Base-by-base conservation (phyloP, 2,113 vertebrate genomes). In the Gymnocephalus cernua region DNA sequence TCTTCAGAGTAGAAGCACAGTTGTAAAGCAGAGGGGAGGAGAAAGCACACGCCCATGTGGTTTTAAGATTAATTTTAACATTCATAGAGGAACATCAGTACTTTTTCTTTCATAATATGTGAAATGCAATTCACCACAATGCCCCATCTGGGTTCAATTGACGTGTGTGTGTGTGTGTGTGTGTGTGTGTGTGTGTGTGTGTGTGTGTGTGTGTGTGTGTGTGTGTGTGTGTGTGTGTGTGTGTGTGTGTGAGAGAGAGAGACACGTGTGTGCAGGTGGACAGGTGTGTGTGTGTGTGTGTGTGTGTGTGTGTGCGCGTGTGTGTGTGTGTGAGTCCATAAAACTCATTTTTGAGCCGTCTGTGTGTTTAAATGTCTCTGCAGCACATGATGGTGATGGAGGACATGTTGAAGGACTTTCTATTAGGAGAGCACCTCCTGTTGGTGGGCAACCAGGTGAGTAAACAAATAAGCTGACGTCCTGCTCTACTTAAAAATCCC, bases 371-470 rank as follows among this genome's bases (percentile, higher is more conserved):
- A 54, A 64, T 89, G 50, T 93, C 76, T 89, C 62, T 91, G 18
- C 86, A 99, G 98, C 98, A 99, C 90, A 94, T 98, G 95, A 93
- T 95, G 91, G 95, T 99, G 82, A 99, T 99, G 98, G 97, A 99
- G 90, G 98, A 99, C 92, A 99, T 99, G 97, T 88, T 99, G 45
- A 99, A 99, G 86, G 98, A 99, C 88, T 99, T 98, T 68, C 91
- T 99, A 21, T 94, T 99, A 38, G 98, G 98, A 87, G 98, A 99
- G 61, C 97, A 99, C 89, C 95, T 99, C 53, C 95, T 99, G 57
- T 81, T 99, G 91, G 97, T 99, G 70, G 98, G 98, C 21, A 99
- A 99, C 93, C 98, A 99, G 97, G 98, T 99, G 90, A 95, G 95
- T 78, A 51, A 51, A 83, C 53, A 38, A 38, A 32, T 29, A 29